phyloP scores from a whole-genome alignment of 2,888 invertebrate genomes.

The Cremastobaeus sp. region DNA sequence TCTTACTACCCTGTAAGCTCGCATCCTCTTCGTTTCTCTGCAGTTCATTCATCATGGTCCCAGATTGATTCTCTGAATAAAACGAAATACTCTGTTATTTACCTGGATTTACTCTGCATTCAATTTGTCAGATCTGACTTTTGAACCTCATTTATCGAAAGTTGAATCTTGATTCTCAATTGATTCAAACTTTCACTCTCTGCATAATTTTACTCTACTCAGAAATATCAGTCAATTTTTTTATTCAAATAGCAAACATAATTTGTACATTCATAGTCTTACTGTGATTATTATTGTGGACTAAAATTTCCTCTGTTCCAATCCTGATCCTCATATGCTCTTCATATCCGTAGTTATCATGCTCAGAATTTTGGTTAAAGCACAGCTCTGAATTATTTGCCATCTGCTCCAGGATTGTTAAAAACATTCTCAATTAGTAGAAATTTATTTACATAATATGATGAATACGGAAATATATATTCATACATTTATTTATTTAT shows the following conservation, averaged over 20 bases:
- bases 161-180: slow-evolving; percentile 1
- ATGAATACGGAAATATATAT: no score
- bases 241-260: slow-evolving; percentile 6
- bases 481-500: no score
- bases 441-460: no score
- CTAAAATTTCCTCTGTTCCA: no score
- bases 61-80: no score
- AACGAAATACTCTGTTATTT: no score
- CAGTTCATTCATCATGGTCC: no score
- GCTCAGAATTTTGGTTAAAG: not conserved
- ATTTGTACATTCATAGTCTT: slow-evolving; percentile 26
- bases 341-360: slow-evolving; percentile 17
- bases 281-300: slow-evolving; percentile 10
- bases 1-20: not conserved
- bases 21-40: not conserved
- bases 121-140: slow-evolving; percentile 37
- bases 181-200: slow-evolving; percentile 19
- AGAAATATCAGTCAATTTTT: slow-evolving; percentile 2
- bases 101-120: slow-evolving; percentile 32
- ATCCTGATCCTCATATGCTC: slow-evolving; percentile 34
- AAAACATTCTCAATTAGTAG: slow-evolving; percentile 41
- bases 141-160: slow-evolving; percentile 16
- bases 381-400: slow-evolving; percentile 30
- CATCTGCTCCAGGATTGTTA: slow-evolving; percentile 47
- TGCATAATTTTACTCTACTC: slow-evolving; percentile 5